Percentiles rank a stretch among this genome's conserved stretches.
phyloP scores from a whole-genome alignment of 2,113 vertebrate genomes.

The Merops nubicus region DNA sequence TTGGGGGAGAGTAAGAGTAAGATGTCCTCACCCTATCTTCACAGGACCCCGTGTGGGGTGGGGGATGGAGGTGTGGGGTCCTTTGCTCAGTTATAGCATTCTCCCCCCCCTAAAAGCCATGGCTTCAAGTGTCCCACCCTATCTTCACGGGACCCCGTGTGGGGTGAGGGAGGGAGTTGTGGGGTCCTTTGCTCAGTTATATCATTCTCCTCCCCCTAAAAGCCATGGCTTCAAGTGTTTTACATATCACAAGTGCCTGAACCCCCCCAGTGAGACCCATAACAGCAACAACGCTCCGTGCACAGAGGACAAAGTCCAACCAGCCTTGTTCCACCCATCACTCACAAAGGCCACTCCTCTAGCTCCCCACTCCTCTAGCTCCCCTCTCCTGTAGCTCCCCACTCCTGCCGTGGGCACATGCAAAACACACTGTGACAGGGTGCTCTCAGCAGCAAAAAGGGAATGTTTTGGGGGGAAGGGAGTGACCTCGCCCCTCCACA shows the following conservation, averaged over 20 bases:
- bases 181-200: neutral
- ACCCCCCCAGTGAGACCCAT: neutral
- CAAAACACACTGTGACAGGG: neutral
- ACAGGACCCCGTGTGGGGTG: too few species aligned
- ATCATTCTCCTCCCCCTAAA: neutral
- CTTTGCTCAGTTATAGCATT: neutral
- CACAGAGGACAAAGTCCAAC: neutral
- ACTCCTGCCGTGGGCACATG: fast-evolving
- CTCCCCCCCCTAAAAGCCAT: neutral
- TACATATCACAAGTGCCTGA: neutral
- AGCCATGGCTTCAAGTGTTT: neutral
- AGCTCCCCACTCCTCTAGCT: neutral
- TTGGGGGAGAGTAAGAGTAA: too few species aligned
- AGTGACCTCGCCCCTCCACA: fast-evolving
- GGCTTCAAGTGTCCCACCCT: neutral
- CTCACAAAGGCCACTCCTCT: too few species aligned
- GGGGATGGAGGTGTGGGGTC: neutral
- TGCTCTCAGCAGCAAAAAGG: neutral
- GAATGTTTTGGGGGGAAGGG: neutral
- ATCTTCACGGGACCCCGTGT: neutral
- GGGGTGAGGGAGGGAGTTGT: neutral
- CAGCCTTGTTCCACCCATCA: neutral
- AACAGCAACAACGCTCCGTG: fast-evolving
- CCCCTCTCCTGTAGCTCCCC: neutral
- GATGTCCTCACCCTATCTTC: neutral